These are phyloP conservation scores for Mormyrus hasselquistii DNA, from an alignment of 2,797 vertebrate genomes.

Conservation along the genomic window DNA sequence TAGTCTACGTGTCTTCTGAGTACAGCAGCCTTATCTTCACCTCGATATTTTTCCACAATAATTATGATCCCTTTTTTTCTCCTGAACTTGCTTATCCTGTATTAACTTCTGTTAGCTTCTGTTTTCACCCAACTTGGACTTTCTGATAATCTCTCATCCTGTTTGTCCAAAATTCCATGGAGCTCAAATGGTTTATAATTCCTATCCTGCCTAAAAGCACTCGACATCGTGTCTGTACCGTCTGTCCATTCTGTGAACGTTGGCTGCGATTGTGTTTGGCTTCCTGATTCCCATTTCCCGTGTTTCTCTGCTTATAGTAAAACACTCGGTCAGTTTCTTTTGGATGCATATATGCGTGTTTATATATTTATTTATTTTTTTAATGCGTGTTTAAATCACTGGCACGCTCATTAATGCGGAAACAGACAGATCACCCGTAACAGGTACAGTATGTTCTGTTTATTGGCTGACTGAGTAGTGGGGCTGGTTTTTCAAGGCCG, in stretches of 20 bases:
- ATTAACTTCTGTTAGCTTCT: background rate
- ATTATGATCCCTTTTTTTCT: background rate
- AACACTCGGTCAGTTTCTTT: background rate
- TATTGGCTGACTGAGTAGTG: background rate
- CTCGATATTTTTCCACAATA: background rate
- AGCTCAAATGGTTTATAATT: background rate
- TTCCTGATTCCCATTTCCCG: background rate
- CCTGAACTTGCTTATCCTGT: background rate
- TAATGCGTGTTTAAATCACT: background rate
- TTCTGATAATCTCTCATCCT: conserved; percentile 5
- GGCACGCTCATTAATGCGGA: background rate
- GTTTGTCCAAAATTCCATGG: background rate
- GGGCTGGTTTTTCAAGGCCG: background rate
- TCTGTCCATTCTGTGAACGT: background rate
- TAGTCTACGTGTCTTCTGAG: background rate
- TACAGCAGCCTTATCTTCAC: background rate
- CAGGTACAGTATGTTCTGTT: background rate
- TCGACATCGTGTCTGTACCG: background rate
- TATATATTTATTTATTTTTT: background rate
- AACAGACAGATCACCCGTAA: background rate
- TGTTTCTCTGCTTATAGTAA: background rate
- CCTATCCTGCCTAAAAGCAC: background rate
- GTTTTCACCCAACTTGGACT: background rate
- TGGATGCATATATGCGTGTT: background rate
- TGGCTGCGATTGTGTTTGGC: background rate